Base-by-base conservation (phyloP, 2,888 invertebrate species). In the Phasia obesa region DNA sequence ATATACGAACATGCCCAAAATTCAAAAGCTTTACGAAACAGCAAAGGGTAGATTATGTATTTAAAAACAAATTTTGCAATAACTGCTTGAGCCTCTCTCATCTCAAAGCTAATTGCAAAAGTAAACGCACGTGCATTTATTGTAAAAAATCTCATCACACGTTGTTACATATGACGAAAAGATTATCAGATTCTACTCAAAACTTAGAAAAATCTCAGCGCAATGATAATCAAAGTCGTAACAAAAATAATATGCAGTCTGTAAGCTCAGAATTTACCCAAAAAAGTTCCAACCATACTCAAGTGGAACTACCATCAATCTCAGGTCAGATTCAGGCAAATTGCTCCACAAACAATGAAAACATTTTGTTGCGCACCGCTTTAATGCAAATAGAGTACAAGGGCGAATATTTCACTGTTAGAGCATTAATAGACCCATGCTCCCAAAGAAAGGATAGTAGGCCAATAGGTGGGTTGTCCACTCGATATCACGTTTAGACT, bases 381-480 rank as follows among this genome's bases (percentile, higher is more conserved):
- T 6, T 44, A 44, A 17, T 44, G 17, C 44, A 44, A 17, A 44
- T 44, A 44, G 44, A 44, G 11, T 23, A 51, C 3, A 0, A n/a
- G n/a, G 19, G 19, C 2, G 51, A 51, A 51, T 4, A 13, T 0
- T 51, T 51, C 13, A 51, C 23, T 13, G 13, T 51, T 4, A 51
- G 51, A 13, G 23, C 13, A 1, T 4, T 51, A 23, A 51, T 51
- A 13, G 51, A 51, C 11, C 23, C 23, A 9, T 23, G 23, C 9
- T 51, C 51, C 4, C 51, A 51, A 23, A 13, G 51, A 51, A 51
- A n/a, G n/a, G n/a, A n/a, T n/a, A n/a, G n/a, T n/a, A n/a, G n/a
- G n/a, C n/a, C n/a, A n/a, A n/a, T n/a, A n/a, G n/a, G n/a, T n/a
- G n/a, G n/a, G n/a, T n/a, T n/a, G n/a, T n/a, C n/a, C n/a, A n/a